Percentiles rank a stretch among this genome's conserved stretches.
Conservation (phyloP, 2,888 invertebrate genomes). For the Hipparchia sbordonii region DNA sequence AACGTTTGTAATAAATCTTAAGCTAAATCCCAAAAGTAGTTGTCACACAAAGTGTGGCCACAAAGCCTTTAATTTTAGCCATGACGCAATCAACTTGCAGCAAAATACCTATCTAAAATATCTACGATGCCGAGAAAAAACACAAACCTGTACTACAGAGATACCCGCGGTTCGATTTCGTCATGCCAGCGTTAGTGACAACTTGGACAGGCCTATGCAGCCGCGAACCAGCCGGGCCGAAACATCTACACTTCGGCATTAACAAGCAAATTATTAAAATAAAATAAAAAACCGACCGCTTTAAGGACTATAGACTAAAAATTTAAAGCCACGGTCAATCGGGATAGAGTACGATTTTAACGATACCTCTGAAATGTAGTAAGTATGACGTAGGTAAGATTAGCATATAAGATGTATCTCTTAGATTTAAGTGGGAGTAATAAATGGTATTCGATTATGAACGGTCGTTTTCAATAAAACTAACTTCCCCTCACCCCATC, state of each 20-base stretch:
- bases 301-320: no score
- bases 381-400: no score
- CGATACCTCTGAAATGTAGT: not conserved
- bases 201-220: slow-evolving; percentile 45
- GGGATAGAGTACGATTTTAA: not conserved
- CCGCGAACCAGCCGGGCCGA: slow-evolving; percentile 47
- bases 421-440: no score
- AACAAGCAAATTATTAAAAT: no score
- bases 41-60: not conserved
- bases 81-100: slow-evolving; percentile 51
- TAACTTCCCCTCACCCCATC: not conserved
- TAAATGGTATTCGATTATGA: no score
- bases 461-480: no score
- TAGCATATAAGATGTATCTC: no score
- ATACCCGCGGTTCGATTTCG: slow-evolving; percentile 49
- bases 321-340: not conserved
- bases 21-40: not conserved
- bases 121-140: slow-evolving; percentile 44
- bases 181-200: slow-evolving; percentile 53
- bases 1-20: not conserved
- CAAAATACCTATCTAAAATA: slow-evolving; percentile 46
- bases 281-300: no score
- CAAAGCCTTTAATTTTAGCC: slow-evolving; percentile 45
- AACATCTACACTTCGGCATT: no score
- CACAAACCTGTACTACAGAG: slow-evolving; percentile 57